Evolutionary conservation across 2,797 vertebrate species (phyloP), one percentile per base, ranked within the genome.

Genomic region (Sebastiscus albofasciatus): DNA sequence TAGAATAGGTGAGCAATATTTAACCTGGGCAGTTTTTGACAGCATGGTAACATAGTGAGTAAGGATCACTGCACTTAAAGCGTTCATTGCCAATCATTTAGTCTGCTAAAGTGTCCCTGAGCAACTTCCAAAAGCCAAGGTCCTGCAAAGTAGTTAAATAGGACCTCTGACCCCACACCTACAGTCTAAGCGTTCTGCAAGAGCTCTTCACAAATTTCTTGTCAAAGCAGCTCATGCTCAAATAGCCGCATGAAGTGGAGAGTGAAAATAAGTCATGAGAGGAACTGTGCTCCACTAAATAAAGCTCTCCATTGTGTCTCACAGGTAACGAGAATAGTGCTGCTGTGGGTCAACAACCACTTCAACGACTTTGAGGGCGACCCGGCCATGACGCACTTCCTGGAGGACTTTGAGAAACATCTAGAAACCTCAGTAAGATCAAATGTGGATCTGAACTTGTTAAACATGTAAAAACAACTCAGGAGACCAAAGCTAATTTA

Each of bases 311-410:
- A 24, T 75, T 60, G 24, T 89, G 29, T 77, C 10, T 77, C 46
- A 26, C 88, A 99, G 98, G 98, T 99, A 13, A 99, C 98, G 0
- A 95, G 98, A 82, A 98, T 99, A 67, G 97, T 99, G 49, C 92
- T 99, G 52, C 93, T 99, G 82, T 99, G 98, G 98, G 98, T 99
- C 85, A 99, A 99, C 94, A 99, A 99, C 93, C 98, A 99, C 89
- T 99, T 99, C 90, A 99, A 99, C 83, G 98, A 99, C 94, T 99
- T 99, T 90, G 98, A 99, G 93, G 98, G 97, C 14, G 96, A 99
- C 91, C 95, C 95, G n/a, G 97, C 96, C 62, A 99, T 99, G 98
- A 98, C 97, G 4, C 96, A 90, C 71, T 99, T 99, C 94, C 93
- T 99, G 83, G 98, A 99, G 82, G 97, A 98, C 59, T 99, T 99